A percentile compares a stretch with the other conserved stretches of the same genome.
Evolutionary conservation across 2,888 invertebrate species (phyloP).

Genomic region (Mythimna albipuncta): DNA sequence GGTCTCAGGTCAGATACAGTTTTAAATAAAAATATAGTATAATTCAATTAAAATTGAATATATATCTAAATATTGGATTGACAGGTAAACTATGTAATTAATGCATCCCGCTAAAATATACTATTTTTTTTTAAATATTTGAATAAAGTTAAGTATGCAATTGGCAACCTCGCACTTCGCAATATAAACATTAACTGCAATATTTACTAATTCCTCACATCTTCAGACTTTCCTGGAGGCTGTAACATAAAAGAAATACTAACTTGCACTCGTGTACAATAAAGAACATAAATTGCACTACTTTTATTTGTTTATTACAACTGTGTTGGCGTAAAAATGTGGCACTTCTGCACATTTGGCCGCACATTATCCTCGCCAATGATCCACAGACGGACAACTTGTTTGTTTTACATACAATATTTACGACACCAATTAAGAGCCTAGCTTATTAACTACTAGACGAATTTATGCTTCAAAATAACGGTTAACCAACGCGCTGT

Average conservation of each 20-base stretch:
- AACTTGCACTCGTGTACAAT: conserved; percentile 19
- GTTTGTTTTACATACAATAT: conserved; percentile 87
- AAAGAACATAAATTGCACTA: conserved; percentile 38
- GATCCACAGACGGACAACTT: conserved; percentile 73
- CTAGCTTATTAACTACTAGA: conserved; percentile 84
- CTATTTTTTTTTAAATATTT: background rate
- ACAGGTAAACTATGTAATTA: background rate
- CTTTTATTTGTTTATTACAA: conserved; percentile 30
- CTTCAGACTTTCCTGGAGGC: conserved; percentile 9
- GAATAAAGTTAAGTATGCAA: background rate
- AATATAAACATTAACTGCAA: conserved; percentile 7
- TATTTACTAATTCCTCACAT: conserved; percentile 6
- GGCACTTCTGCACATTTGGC: conserved; percentile 34
- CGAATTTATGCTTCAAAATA: conserved; percentile 80
- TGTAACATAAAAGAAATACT: conserved; percentile 15
- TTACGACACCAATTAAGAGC: conserved; percentile 85
- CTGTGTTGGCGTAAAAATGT: conserved; percentile 40
- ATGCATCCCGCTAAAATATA: background rate
- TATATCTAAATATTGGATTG: background rate
- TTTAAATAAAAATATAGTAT: background rate
- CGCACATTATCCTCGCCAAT: conserved; percentile 66
- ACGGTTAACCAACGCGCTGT: conserved; percentile 70
- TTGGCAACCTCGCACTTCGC: background rate
- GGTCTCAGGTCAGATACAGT: background rate
- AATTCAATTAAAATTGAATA: no score